Evolutionary conservation across 2,888 invertebrate species (phyloP).

Genomic region (Tetanocera ferruginea): DNA sequence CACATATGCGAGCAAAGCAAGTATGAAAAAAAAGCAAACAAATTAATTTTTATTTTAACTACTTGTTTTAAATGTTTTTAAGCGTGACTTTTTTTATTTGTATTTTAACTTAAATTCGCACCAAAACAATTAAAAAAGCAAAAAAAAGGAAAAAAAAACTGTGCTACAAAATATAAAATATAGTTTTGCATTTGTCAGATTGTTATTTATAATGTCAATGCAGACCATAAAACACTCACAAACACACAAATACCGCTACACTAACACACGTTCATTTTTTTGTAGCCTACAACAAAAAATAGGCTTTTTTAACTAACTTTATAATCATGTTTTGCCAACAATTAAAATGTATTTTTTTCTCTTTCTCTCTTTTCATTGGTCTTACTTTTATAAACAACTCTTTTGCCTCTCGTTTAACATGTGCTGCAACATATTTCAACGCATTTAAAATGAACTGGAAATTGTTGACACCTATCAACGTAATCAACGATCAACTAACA

Average conservation of each 20-base stretch:
- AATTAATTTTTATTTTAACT: conserved; percentile 23
- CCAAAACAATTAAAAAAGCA: not conserved
- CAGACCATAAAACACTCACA: conserved; percentile 24
- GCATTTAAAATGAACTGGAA: conserved; percentile 21
- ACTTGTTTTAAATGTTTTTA: conserved; percentile 7
- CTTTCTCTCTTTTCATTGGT: not conserved
- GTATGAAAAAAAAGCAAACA: conserved; percentile 1
- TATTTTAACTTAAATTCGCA: conserved; percentile 9
- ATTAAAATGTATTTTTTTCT: conserved; percentile 9
- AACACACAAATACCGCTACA: not conserved
- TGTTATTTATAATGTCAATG: conserved; percentile 18
- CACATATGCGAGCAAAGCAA: not conserved
- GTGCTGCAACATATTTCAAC: conserved; percentile 8
- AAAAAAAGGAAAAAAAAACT: not conserved
- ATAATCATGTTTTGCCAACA: conserved; percentile 47
- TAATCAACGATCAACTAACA: conserved; percentile 24
- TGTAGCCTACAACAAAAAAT: conserved; percentile 44
- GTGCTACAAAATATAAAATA: too few species aligned
- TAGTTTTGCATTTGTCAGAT: conserved; percentile 15
- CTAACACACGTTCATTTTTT: conserved; percentile 38
- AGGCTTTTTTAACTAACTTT: conserved; percentile 47
- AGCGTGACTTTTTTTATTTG: not conserved
- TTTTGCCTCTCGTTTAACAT: not conserved
- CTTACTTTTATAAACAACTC: not conserved
- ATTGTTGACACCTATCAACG: conserved; percentile 47